phyloP scores from a whole-genome alignment of 1,140 invertebrate species.

The Zaprionus vittiger region DNA sequence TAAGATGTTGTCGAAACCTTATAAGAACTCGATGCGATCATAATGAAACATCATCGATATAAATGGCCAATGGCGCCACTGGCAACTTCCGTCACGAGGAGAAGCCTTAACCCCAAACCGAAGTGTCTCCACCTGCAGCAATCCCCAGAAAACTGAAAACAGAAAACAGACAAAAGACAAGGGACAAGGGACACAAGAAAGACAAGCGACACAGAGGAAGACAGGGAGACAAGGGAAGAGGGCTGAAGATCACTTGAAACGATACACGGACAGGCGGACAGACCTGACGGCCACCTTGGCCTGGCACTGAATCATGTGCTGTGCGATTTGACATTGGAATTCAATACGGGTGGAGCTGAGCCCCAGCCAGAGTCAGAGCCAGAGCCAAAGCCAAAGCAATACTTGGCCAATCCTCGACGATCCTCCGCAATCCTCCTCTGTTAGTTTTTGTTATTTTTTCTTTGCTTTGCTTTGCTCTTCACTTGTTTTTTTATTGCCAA shows the following conservation, averaged over 20 bases:
- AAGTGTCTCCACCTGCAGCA: constrained; percentile 42
- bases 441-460: constrained; percentile 6
- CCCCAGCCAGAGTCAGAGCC: background rate
- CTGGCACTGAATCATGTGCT: constrained; percentile 52
- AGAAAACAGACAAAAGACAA: constrained; percentile 1
- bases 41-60: constrained; percentile 24
- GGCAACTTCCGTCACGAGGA: constrained; percentile 38
- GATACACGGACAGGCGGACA: constrained; percentile 23
- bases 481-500: background rate
- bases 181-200: background rate
- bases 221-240: background rate
- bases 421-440: constrained; percentile 26
- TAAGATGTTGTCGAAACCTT: constrained; percentile 10
- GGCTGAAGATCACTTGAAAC: constrained; percentile 21
- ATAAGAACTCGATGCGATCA: constrained; percentile 16
- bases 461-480: constrained; percentile 6
- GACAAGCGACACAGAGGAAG: background rate
- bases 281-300: constrained; percentile 15
- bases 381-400: constrained; percentile 19
- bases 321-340: constrained; percentile 74
- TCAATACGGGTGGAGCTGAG: constrained; percentile 63
- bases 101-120: constrained; percentile 23
- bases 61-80: constrained; percentile 39
- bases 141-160: constrained; percentile 12
- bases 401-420: constrained; percentile 18